Conservation (phyloP, 2,113 vertebrate genomes). For the Aix galericulata region DNA sequence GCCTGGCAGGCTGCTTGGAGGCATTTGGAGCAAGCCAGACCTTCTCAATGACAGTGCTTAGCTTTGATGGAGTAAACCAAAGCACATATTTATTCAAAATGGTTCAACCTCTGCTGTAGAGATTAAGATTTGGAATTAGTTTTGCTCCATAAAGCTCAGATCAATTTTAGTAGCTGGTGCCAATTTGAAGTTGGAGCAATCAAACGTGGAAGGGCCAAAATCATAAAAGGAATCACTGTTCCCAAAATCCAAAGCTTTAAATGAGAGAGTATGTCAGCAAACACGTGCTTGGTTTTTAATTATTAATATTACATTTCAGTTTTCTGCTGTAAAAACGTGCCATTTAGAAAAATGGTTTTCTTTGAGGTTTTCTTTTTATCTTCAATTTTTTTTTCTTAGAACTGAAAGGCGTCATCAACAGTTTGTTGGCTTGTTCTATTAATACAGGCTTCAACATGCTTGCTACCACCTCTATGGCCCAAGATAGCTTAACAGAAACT, state of each 20-base stretch:
- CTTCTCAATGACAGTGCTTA: not conserved
- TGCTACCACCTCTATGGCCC: not conserved
- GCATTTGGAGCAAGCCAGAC: not conserved
- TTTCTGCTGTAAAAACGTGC: not conserved
- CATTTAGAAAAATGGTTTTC: not conserved
- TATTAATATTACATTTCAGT: not conserved
- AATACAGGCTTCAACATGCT: not conserved
- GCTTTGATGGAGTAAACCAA: not conserved
- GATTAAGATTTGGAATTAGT: not conserved
- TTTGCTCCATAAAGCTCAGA: not conserved
- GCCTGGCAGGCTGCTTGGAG: too few relatives aligned
- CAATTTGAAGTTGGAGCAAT: not conserved
- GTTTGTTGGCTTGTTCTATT: not conserved
- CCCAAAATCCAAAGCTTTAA: not conserved
- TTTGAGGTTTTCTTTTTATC: not conserved
- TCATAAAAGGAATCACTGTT: not conserved
- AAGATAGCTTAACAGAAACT: not conserved
- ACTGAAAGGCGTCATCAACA: not conserved
- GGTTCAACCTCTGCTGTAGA: not conserved
- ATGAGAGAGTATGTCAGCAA: not conserved
- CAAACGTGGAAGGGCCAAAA: not conserved
- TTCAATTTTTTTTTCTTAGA: not conserved
- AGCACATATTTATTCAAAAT: not conserved
- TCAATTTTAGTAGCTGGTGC: not conserved
- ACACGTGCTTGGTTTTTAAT: fast-evolving